Evolutionary conservation across 2,113 vertebrate genomes (phyloP).

Genomic region (Atlantisia rogersi): DNA sequence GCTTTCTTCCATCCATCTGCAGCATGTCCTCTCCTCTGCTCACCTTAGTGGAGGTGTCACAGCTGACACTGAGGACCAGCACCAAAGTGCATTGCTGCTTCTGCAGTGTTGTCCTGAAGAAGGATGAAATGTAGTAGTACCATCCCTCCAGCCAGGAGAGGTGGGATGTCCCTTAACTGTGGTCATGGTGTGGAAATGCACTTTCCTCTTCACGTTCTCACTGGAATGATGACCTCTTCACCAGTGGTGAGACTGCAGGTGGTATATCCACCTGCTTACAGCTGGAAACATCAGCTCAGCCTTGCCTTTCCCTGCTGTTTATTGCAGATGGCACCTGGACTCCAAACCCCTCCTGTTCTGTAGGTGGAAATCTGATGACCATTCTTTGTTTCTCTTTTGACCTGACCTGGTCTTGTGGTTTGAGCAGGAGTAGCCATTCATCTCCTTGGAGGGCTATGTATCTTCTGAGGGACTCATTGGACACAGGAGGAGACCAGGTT

Average conservation of each 20-base stretch:
- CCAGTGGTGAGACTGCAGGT: not conserved
- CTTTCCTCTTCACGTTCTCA: not conserved
- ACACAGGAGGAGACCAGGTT: not conserved
- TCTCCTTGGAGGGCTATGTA: not conserved
- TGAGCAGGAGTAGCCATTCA: not conserved
- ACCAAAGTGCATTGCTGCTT: not conserved
- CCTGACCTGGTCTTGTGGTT: not conserved
- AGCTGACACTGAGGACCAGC: not conserved
- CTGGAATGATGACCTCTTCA: not conserved
- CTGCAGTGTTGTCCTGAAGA: not conserved
- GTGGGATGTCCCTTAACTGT: not conserved
- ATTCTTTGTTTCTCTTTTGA: not conserved
- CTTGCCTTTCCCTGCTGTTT: not conserved
- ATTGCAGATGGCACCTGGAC: not conserved
- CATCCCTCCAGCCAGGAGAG: not conserved
- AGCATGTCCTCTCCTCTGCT: not conserved
- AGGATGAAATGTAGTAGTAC: not conserved
- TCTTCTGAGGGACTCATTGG: not conserved
- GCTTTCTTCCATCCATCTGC: not conserved
- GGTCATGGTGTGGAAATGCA: not conserved
- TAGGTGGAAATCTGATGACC: not conserved
- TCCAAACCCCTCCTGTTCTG: not conserved
- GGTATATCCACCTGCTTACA: not conserved
- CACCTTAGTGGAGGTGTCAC: not conserved
- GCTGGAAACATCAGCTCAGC: not conserved